Percentiles rank a stretch among this genome's conserved stretches.
Conservation (phyloP, 2,888 invertebrate genomes). For the Thera obeliscata region DNA sequence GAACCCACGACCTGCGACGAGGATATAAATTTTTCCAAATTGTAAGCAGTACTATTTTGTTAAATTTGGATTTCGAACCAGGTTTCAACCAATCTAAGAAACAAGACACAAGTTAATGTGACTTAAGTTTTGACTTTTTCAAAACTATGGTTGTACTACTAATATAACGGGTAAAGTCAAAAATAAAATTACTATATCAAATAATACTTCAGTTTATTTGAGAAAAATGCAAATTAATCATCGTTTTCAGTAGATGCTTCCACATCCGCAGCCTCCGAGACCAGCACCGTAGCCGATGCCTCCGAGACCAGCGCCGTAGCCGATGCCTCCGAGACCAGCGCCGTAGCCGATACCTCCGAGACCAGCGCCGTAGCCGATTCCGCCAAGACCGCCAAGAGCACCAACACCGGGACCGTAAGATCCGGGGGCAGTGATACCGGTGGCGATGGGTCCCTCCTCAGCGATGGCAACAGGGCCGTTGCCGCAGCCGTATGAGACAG, state of each 20-base stretch:
- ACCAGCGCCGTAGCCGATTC: constrained; percentile 17
- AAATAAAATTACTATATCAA: not conserved
- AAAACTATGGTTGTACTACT: too few relatives aligned
- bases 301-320: constrained; percentile 21
- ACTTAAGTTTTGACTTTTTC: too few relatives aligned
- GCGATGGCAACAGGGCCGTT: constrained; percentile 41
- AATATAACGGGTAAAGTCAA: too few relatives aligned
- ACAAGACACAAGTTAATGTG: too few relatives aligned
- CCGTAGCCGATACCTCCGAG: constrained; percentile 12
- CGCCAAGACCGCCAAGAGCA: constrained; percentile 6
- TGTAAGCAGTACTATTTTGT: too few relatives aligned
- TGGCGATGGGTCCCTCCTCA: constrained; percentile 27
- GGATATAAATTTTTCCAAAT: too few relatives aligned
- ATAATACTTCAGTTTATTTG: not conserved
- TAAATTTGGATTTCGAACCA: too few relatives aligned
- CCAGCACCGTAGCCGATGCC: constrained; percentile 41
- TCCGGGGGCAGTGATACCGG: constrained; percentile 33
- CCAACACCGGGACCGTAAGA: constrained; percentile 22
- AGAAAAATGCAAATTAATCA: not conserved
- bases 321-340: constrained; percentile 16
- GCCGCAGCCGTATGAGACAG: constrained; percentile 49
- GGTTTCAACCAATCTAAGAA: too few relatives aligned
- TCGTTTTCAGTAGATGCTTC: constrained; percentile 24
- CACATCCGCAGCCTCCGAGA: constrained; percentile 39
- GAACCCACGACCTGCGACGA: too few relatives aligned